Percentiles rank a stretch among this genome's conserved stretches.
Conservation (phyloP, 2,888 invertebrate species). For the Prosapia bicincta region DNA sequence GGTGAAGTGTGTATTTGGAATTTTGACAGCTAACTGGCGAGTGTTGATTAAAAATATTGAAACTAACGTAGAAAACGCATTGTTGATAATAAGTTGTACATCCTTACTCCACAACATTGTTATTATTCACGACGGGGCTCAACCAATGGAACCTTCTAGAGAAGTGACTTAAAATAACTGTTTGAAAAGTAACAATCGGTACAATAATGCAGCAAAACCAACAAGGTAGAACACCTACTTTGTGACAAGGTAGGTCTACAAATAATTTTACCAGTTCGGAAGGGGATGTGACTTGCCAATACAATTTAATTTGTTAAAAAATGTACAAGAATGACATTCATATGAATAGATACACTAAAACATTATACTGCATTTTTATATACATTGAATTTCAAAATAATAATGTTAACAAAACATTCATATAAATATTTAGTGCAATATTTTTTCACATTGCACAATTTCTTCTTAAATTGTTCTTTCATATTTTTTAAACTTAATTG, state of each 20-base stretch:
- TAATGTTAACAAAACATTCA: no score
- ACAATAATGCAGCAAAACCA: background rate
- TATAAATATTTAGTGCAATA: no score
- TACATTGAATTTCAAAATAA: no score
- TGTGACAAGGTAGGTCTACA: no score
- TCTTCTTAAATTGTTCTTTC: no score
- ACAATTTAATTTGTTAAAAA: no score
- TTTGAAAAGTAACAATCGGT: background rate
- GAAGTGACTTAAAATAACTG: background rate
- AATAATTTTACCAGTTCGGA: background rate
- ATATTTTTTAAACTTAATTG: no score
- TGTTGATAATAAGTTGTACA: background rate
- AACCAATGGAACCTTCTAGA: background rate
- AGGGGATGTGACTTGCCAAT: background rate
- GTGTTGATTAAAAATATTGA: background rate
- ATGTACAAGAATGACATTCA: no score
- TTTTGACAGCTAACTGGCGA: background rate
- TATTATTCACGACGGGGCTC: background rate
- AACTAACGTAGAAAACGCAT: background rate
- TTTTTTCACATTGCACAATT: no score
- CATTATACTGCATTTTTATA: no score
- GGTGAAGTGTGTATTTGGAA: background rate
- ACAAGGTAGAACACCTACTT: background rate
- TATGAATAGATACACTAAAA: no score
- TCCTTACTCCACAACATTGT: background rate